These are phyloP conservation scores for Ethmia dodecea DNA, from an alignment of 2,888 invertebrate species.

Conservation along the genomic window DNA sequence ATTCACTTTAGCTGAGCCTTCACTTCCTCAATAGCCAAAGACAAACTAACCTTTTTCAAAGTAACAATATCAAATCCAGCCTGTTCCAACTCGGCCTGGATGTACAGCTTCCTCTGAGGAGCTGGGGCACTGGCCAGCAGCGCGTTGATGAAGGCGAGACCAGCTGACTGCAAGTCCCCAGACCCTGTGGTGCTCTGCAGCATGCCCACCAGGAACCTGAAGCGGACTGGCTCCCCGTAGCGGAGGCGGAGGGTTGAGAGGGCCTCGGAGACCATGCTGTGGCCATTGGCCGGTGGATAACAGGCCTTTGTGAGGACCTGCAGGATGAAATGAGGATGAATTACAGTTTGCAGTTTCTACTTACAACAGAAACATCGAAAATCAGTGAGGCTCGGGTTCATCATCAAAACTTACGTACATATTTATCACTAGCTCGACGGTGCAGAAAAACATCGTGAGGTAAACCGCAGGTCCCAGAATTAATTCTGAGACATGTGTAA, in stretches of 20 bases:
- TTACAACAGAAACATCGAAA: too few relatives aligned
- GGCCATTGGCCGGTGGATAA: conserved; percentile 84
- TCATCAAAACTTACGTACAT: too few relatives aligned
- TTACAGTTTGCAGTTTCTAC: too few relatives aligned
- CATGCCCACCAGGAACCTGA: conserved; percentile 93
- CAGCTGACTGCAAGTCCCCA: conserved; percentile 82
- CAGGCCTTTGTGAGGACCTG: conserved; percentile 91
- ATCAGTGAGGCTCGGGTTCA: too few relatives aligned
- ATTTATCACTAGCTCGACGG: too few relatives aligned
- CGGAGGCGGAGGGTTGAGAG: conserved; percentile 91
- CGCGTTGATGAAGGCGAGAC: conserved; percentile 90
- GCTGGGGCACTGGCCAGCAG: conserved; percentile 86
- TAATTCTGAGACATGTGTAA: too few relatives aligned
- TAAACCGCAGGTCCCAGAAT: too few relatives aligned
- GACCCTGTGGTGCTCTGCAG: conserved; percentile 86
- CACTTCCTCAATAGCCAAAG: too few relatives aligned
- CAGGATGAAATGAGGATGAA: too few relatives aligned
- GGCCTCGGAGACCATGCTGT: conserved; percentile 92
- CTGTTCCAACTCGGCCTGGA: conserved; percentile 90
- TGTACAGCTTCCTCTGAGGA: conserved; percentile 87
- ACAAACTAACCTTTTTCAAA: conserved; percentile 73
- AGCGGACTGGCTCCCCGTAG: conserved; percentile 95
- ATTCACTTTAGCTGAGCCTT: too few relatives aligned
- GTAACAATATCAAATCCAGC: conserved; percentile 84
- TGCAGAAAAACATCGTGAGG: too few relatives aligned